phyloP scores from a whole-genome alignment of 2,797 vertebrate genomes.

The Notolepis coatsorum region DNA sequence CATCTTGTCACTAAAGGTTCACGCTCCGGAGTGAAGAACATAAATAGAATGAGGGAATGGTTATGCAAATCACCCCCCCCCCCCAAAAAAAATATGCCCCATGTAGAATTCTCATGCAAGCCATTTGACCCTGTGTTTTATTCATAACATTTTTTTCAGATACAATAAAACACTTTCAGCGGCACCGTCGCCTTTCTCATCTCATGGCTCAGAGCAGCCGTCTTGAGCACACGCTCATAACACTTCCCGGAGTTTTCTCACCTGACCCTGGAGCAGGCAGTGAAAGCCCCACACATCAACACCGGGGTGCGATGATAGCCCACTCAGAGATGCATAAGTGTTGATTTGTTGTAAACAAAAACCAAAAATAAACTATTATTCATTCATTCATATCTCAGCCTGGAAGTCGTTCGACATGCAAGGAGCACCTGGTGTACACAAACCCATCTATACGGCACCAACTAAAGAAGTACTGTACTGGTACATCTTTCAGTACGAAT shows the following conservation, averaged over 20 bases:
- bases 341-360: too few relatives aligned
- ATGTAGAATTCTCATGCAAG: too few relatives aligned
- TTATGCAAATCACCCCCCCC: slow-evolving; percentile 20
- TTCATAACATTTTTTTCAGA: slow-evolving; percentile 65
- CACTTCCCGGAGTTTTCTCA: slow-evolving; percentile 74
- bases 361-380: too few relatives aligned
- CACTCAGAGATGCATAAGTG: slow-evolving; percentile 61
- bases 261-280: slow-evolving; percentile 60
- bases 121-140: slow-evolving; percentile 58
- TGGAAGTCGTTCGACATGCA: slow-evolving; percentile 51
- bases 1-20: background rate
- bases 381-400: slow-evolving; percentile 65
- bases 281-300: slow-evolving; percentile 68
- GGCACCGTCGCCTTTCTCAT: slow-evolving; percentile 57
- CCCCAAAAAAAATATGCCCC: slow-evolving; percentile 32
- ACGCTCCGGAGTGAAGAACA: slow-evolving; percentile 18
- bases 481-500: slow-evolving; percentile 3
- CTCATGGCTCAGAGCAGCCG: slow-evolving; percentile 56
- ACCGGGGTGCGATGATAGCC: slow-evolving; percentile 63
- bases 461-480: background rate
- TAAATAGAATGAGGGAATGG: background rate
- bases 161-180: slow-evolving; percentile 68
- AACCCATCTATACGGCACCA: slow-evolving; percentile 5
- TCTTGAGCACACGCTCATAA: slow-evolving; percentile 62
- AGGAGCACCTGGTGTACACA: slow-evolving; percentile 32